Conservation (phyloP, 23 tunicate species). For the Oikopleura dioica region DNA sequence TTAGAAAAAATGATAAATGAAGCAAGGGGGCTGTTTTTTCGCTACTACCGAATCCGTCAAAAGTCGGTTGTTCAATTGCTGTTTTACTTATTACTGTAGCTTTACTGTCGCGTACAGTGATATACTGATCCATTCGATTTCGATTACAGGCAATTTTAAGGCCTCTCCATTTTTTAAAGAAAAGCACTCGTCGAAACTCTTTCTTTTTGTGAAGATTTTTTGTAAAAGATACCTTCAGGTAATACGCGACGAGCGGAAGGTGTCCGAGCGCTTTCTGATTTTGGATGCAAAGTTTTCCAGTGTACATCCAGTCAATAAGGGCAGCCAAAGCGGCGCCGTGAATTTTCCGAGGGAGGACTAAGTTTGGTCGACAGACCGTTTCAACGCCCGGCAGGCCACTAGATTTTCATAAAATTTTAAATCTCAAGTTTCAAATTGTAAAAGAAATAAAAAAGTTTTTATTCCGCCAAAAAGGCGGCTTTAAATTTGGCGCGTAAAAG, state of each 20-base stretch:
- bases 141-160: too few species aligned
- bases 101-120: too few species aligned
- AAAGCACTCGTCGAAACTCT: too few species aligned
- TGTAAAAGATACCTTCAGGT: not conserved
- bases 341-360: not conserved
- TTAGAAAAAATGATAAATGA: too few species aligned
- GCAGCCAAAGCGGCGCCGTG: constrained; percentile 14
- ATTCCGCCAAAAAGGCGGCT: not conserved
- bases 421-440: not conserved
- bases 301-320: constrained; percentile 13
- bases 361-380: constrained; percentile 9
- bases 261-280: constrained; percentile 12
- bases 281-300: not conserved
- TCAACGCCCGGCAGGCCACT: constrained; percentile 8
- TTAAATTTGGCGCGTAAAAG: not conserved
- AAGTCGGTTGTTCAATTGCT: too few species aligned
- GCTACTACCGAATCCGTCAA: too few species aligned
- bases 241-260: constrained; percentile 12
- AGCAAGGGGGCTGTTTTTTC: too few species aligned
- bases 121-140: too few species aligned
- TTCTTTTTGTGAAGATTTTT: too few species aligned
- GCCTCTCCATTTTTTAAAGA: too few species aligned
- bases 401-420: not conserved
- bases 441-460: not conserved
- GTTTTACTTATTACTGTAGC: too few species aligned